Base-by-base conservation (phyloP, 2,888 invertebrate species). In the Panopea generosa region DNA sequence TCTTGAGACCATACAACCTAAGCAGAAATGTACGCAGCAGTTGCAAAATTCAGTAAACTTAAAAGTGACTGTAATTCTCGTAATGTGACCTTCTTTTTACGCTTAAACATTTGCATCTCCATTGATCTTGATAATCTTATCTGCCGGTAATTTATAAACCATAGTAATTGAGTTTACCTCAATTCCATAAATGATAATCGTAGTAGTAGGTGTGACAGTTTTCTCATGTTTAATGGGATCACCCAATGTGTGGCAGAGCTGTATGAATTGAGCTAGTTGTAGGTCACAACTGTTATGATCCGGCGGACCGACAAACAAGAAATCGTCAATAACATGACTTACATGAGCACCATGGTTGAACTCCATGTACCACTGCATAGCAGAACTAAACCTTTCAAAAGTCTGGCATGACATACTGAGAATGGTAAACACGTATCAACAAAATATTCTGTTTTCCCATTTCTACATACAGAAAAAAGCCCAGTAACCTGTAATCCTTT, bases 1-100 rank as follows among this genome's bases (percentile, higher is more conserved):
- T 14, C 7, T 67, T 75, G 11, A 75, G 27, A 56, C 75, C 62
- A 62, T 53, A 47, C 2, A 79, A 24, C 2, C 75, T 45, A 2
- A 63, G 43, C 24, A 71, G 50, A 70, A 62, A 71, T 27, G 77
- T 22, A 16, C 71, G 29, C 57, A 14, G 18, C 16, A 29, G 26
- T 38, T n/a, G 68, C 63, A 53, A 52, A 63, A 27, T 53, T 63
- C 11, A 63, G n/a, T n/a, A 57, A 27, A 0, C 73, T 66, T n/a
- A 67, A 18, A 2, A 73, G 27, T 2, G 73, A 73, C 38, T 73
- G 73, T 24, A 73, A 26, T 20, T 66, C 40, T 24, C 55, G 50
- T 14, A 73, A 53, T 0, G 45, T 67, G 3, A 67, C 56, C 49
- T 71, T 71, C 29, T 53, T 52, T 26, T 40, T 24, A 22, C 27